Percentiles rank a stretch among this genome's conserved stretches.
Evolutionary conservation across 2,113 vertebrate species (phyloP).

Genomic region (Corythornis madagascariensis): DNA sequence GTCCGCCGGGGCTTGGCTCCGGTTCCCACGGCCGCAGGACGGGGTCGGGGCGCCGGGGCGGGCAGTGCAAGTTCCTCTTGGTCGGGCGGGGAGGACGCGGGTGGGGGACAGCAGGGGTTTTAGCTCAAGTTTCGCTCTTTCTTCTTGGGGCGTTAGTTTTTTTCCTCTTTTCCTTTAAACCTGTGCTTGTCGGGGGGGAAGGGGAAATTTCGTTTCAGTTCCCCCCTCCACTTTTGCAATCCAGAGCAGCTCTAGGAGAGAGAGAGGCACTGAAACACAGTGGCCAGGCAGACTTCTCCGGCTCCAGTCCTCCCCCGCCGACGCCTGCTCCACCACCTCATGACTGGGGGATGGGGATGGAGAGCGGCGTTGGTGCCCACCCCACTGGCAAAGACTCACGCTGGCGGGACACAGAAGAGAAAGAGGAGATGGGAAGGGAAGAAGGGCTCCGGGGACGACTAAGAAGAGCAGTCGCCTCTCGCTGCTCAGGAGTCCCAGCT

Average conservation of each 20-base stretch:
- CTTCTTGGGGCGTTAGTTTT: slow-evolving; percentile 40
- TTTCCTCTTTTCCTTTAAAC: slow-evolving; percentile 66
- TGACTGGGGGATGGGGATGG: slow-evolving; percentile 74
- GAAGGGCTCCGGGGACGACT: neutral
- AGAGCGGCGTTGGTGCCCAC: slow-evolving; percentile 53
- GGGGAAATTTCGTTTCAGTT: slow-evolving; percentile 61
- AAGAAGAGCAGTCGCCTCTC: neutral
- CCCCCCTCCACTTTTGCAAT: slow-evolving; percentile 58
- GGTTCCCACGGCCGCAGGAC: slow-evolving; percentile 36
- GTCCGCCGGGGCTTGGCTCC: slow-evolving; percentile 10
- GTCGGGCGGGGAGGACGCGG: neutral
- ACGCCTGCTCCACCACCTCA: slow-evolving; percentile 75
- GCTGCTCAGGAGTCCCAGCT: neutral
- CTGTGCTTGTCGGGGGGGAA: slow-evolving; percentile 64
- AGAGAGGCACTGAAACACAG: slow-evolving; percentile 60
- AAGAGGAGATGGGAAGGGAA: neutral
- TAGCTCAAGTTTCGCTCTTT: slow-evolving; percentile 57
- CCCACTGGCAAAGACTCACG: slow-evolving; percentile 23
- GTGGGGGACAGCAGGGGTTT: neutral
- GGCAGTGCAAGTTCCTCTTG: slow-evolving; percentile 44
- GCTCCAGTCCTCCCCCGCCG: slow-evolving; percentile 54
- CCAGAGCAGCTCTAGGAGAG: slow-evolving; percentile 61
- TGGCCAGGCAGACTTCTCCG: slow-evolving; percentile 45
- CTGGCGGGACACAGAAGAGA: slow-evolving; percentile 18
- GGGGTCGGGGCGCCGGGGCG: neutral